Evolutionary conservation across 2,888 invertebrate genomes (phyloP), one percentile per base, ranked within the genome.

Genomic region (Tachystola acroxantha): DNA sequence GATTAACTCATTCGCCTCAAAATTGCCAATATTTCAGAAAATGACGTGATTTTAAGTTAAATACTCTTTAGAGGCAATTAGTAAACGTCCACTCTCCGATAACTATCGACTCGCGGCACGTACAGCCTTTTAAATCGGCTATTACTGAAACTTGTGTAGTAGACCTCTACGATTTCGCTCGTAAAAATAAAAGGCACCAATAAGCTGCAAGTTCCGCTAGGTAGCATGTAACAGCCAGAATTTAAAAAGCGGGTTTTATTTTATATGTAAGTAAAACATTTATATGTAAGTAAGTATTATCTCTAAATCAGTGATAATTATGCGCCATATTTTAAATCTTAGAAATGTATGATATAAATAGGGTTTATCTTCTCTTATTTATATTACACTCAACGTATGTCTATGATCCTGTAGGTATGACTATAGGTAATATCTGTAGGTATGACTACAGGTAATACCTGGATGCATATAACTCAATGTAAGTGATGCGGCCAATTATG

Each of bases 1-100:
- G 65, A 74, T 74, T 71, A 71, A 69, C 68, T 69, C 70, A 66
- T 64, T 67, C 56, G 54, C 52, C 57, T 43, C 58, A 66, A 58
- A n/a, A 68, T 65, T 55, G 58, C 45, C 41, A 51, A 57, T 52
- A 55, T 45, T 46, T 49, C 46, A 37, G 37, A 43, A 61, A 64
- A 63, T 64, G 51, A 43, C 42, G 30, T 39, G n/a, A 24, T 24
- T 24, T 7, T 24, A 24, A 24, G 7, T 4, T n/a, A n/a, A n/a
- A 3, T 24, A 9, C 24, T 46, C 60, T 58, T 24, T 7, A 7
- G 7, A 7, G 7, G 24, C 24, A 24, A 52, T 63, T 59, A 51
- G 24, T 24, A n/a, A 24, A 16, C 16, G 24, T 24, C 9, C 7
- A 24, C 7, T 24, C 9, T 7, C 55, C 55, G 57, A 65, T 64